Percentiles rank a stretch among this genome's conserved stretches.
Conservation (phyloP, 2,888 invertebrate genomes). For the Thereva unica region DNA sequence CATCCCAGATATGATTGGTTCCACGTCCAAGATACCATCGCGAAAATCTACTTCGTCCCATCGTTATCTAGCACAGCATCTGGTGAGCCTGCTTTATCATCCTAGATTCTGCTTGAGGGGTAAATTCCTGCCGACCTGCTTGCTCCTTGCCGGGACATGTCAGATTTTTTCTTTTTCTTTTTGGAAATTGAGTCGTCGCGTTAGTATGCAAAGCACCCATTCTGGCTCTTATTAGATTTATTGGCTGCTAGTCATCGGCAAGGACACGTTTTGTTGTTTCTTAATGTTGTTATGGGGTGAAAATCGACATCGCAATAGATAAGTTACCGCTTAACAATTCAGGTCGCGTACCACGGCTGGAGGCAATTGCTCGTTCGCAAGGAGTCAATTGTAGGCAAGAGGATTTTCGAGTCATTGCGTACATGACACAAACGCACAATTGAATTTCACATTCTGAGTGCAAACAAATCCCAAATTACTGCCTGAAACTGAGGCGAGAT, state of each 20-base stretch:
- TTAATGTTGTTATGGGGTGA: constrained; percentile 21
- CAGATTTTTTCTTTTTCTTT: neutral
- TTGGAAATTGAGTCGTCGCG: constrained; percentile 22
- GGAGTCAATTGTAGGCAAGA: too few relatives aligned
- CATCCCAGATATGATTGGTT: constrained; percentile 13
- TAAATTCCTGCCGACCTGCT: too few relatives aligned
- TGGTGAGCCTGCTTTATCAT: neutral
- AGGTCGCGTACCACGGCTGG: too few relatives aligned
- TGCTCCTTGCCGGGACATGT: too few relatives aligned
- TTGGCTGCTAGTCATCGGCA: constrained; percentile 28
- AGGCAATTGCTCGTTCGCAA: too few relatives aligned
- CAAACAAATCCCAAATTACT: too few relatives aligned
- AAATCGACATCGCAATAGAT: constrained; percentile 22
- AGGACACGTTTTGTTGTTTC: constrained; percentile 25
- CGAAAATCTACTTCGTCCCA: neutral
- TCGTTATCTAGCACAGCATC: neutral
- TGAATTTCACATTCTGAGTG: too few relatives aligned
- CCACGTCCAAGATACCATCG: neutral
- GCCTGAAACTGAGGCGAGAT: too few relatives aligned
- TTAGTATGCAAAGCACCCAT: constrained; percentile 26
- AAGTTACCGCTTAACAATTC: constrained; percentile 16
- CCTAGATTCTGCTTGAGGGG: neutral
- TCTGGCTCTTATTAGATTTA: constrained; percentile 26
- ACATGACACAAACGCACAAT: too few relatives aligned
- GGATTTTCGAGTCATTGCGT: too few relatives aligned